A percentile compares a stretch with the other conserved stretches of the same genome.
These are phyloP conservation scores for Sinhomidia bicolor DNA, from an alignment of 2,888 invertebrate genomes.

Conservation along the genomic window DNA sequence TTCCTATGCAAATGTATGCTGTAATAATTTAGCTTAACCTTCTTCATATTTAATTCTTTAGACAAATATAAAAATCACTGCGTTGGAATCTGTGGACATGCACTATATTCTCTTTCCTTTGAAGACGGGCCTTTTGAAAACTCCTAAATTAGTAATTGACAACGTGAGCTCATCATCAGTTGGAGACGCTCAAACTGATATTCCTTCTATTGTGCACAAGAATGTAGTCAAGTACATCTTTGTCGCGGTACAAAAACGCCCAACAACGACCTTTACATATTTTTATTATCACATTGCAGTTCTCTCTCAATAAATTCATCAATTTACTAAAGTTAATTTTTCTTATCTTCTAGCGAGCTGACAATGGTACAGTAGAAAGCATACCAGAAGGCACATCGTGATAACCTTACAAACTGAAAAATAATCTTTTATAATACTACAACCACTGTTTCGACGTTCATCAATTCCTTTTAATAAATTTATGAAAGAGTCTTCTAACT, in stretches of 20 bases:
- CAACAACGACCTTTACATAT: not conserved
- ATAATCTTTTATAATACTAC: not conserved
- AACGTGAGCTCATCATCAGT: conserved; percentile 18
- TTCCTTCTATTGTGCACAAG: conserved; percentile 59
- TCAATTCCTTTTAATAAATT: conserved; percentile 53
- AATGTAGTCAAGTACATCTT: conserved; percentile 77
- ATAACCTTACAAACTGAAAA: not conserved
- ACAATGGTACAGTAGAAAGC: not conserved
- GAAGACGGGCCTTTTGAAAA: conserved; percentile 87
- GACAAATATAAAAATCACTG: conserved; percentile 82
- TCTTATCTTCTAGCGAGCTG: conserved; percentile 21
- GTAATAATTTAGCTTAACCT: not conserved
- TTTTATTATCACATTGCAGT: not conserved
- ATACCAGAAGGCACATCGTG: not conserved
- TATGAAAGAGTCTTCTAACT: conserved; percentile 64
- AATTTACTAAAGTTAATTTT: not conserved
- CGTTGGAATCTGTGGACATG: conserved; percentile 81
- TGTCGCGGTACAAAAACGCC: conserved; percentile 73
- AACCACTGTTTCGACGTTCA: not conserved
- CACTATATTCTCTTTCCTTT: conserved; percentile 91
- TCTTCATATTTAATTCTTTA: conserved; percentile 75
- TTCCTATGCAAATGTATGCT: not conserved
- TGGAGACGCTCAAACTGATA: conserved; percentile 7
- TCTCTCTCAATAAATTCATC: not conserved
- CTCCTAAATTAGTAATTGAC: conserved; percentile 75